Evolutionary conservation across 1,140 invertebrate species (phyloP), one percentile per base, ranked within the genome.

Genomic region (Zophobas morio): DNA sequence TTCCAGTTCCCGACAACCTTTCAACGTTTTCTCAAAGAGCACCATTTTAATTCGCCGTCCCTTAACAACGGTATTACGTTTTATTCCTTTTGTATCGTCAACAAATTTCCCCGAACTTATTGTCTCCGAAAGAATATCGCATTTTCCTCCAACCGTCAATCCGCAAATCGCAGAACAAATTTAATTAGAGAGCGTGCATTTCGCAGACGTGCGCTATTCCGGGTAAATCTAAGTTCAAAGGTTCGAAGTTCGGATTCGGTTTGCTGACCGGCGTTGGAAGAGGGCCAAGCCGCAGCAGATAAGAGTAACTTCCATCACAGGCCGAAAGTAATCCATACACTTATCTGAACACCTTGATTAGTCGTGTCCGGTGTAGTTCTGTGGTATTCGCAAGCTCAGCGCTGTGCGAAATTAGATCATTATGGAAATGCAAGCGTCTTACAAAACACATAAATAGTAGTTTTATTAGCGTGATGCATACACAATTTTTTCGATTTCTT

Each of bases 221-320:
- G n/a, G 49, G 4, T 51, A 51, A 51, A 51, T 51, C 49, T 5
- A 51, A 20, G 49, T 51, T 51, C 49, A 51, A 51, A 51, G 49
- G 49, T 51, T 51, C 20, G 2, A 5, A 6, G 49, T 8, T 51
- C 49, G n/a, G n/a, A 42, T 37, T n/a, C 8, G 6, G 47, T 46
- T 72, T 72, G 32, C 63, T 34, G 70, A 53, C 60, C 56, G 39
- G 20, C 36, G 56, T 77, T 79, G 78, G 78, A 77, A 5, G 33
- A 34, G 20, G 34, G 78, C 78, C 78, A 79, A 77, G 36, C 66
- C 74, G 60, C 72, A 42, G 6, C 33, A 66, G 60, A 66, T 66
- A 66, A 66, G 6, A 42, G 37, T 2, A 66, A 66, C 39, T 42
- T 66, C 37, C 39, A 32, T 66, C 60, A 66, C 33, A 8, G 6